These are phyloP conservation scores for Scaptomyza hsui DNA, from an alignment of 1,140 invertebrate species.

Conservation along the genomic window DNA sequence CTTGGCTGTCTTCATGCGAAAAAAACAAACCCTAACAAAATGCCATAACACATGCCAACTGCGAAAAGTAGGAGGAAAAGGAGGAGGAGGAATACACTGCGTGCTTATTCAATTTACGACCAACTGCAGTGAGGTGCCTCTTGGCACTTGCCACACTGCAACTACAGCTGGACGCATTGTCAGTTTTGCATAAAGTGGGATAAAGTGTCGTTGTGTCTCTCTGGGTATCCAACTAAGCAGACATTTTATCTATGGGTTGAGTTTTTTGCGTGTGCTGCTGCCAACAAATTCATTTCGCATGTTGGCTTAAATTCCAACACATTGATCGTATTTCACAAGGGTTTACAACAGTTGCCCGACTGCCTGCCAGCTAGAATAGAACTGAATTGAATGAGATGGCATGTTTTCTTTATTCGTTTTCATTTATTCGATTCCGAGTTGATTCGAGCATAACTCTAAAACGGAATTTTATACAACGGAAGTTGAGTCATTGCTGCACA, in stretches of 20 bases:
- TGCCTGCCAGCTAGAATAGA: constrained; percentile 5
- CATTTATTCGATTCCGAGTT: constrained; percentile 54
- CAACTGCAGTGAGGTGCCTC: constrained; percentile 46
- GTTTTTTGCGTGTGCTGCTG: constrained; percentile 41
- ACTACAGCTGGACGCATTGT: constrained; percentile 2
- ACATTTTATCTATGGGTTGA: constrained; percentile 10
- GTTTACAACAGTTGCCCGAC: not conserved
- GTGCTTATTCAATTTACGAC: constrained; percentile 69
- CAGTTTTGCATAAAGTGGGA: constrained; percentile 42
- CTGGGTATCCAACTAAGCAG: not conserved
- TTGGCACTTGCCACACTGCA: not conserved
- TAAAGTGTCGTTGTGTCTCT: constrained; percentile 25
- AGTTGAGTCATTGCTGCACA: constrained; percentile 50
- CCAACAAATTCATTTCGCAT: constrained; percentile 52
- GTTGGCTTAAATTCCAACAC: constrained; percentile 60
- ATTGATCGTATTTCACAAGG: constrained; percentile 42
- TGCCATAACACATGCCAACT: constrained; percentile 41
- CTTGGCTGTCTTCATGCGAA: constrained; percentile 9
- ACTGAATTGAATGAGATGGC: constrained; percentile 59
- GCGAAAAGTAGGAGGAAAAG: constrained; percentile 6
- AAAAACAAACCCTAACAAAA: constrained; percentile 27
- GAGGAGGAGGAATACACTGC: constrained; percentile 19
- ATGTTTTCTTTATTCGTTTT: constrained; percentile 52
- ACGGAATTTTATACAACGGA: constrained; percentile 59
- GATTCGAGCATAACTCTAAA: constrained; percentile 47